These are phyloP conservation scores for Bathybates hornii DNA, from an alignment of 2,113 vertebrate species.

Conservation along the genomic window DNA sequence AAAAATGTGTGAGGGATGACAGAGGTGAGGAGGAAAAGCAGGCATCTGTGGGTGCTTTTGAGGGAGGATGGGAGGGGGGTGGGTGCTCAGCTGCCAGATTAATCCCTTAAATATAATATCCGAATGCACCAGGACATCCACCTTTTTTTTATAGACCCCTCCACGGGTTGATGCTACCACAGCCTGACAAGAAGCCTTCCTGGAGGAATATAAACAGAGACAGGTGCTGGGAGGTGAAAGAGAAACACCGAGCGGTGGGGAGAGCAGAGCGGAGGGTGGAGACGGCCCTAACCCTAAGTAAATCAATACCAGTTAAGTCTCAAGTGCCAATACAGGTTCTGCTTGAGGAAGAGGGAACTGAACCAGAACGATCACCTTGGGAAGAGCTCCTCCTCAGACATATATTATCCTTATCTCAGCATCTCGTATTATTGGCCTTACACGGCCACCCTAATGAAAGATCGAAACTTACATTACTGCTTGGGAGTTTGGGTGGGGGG, in stretches of 20 bases:
- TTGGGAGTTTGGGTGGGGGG: not conserved
- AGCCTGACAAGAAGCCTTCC: not conserved
- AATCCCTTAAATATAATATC: not conserved
- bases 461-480: conserved; percentile 51
- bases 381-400: conserved; percentile 7
- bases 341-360: conserved; percentile 62
- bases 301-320: conserved; percentile 71
- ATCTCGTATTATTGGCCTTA: conserved; percentile 58
- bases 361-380: conserved; percentile 70
- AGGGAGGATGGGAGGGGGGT: not conserved
- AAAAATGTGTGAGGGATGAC: conserved; percentile 21
- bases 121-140: not conserved
- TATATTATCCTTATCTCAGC: conserved; percentile 60
- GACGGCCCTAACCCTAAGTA: conserved; percentile 57
- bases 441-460: conserved; percentile 60
- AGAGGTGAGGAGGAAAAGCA: not conserved
- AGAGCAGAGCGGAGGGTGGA: not conserved
- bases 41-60: not conserved
- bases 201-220: conserved; percentile 31
- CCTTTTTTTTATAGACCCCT: conserved; percentile 33
- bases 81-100: not conserved
- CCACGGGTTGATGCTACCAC: not conserved
- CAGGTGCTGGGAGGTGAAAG: conserved; percentile 24
- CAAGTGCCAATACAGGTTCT: conserved; percentile 70
- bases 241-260: not conserved